Percentiles rank a stretch among this genome's conserved stretches.
phyloP scores from a whole-genome alignment of 2,888 invertebrate genomes.

The Bembecia ichneumoniformis region DNA sequence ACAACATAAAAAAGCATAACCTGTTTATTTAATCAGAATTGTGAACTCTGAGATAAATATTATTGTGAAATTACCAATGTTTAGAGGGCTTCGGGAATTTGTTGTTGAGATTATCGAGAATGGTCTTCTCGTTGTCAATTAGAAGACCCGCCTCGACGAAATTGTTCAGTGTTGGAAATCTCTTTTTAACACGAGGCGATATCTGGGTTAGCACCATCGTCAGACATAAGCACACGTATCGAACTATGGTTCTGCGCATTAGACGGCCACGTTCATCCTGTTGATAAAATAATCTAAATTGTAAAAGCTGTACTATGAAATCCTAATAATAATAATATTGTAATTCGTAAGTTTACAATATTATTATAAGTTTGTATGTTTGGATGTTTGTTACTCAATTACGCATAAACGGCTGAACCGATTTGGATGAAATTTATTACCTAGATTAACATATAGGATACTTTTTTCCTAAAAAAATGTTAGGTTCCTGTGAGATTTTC shows the following conservation, averaged over 20 bases:
- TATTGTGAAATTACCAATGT: slow-evolving; percentile 77
- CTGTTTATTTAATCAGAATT: neutral
- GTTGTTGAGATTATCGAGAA: slow-evolving; percentile 82
- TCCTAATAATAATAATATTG: too few relatives aligned
- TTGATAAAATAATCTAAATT: neutral
- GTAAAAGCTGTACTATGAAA: too few relatives aligned
- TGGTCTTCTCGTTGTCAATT: slow-evolving; percentile 83
- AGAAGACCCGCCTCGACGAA: slow-evolving; percentile 88
- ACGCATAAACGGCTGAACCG: too few relatives aligned
- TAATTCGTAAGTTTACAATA: too few relatives aligned
- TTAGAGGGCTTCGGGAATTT: slow-evolving; percentile 90
- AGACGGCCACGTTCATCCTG: slow-evolving; percentile 86
- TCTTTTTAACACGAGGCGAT: slow-evolving; percentile 88
- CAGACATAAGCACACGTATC: slow-evolving; percentile 88
- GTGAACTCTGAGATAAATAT: slow-evolving; percentile 8
- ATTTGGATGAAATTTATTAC: too few relatives aligned
- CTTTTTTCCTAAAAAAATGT: too few relatives aligned
- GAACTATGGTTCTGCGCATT: slow-evolving; percentile 86
- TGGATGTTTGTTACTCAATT: too few relatives aligned
- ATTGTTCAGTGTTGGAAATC: slow-evolving; percentile 87
- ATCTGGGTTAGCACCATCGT: slow-evolving; percentile 90
- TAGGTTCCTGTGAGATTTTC: too few relatives aligned
- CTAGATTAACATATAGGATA: too few relatives aligned
- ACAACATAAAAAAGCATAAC: too few relatives aligned
- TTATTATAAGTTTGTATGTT: too few relatives aligned